Evolutionary conservation across 53 echinoderm and acorn worm genomes (phyloP).

Genomic region (Holothuria leucospilota): DNA sequence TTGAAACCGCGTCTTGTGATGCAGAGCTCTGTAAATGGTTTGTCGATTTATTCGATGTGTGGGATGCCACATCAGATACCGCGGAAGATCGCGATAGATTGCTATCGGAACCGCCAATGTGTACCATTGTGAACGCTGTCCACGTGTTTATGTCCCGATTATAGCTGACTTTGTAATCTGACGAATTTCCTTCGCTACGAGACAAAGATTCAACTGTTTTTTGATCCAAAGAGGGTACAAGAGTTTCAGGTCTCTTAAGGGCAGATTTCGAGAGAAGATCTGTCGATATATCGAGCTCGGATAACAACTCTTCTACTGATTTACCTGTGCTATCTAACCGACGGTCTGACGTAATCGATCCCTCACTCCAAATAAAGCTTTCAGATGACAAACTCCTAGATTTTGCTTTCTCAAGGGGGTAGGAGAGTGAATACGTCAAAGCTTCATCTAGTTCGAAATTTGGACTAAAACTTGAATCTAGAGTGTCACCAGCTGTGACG

Average conservation of each 20-base stretch:
- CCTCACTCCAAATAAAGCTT: conserved; percentile 51
- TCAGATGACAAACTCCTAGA: conserved; percentile 41
- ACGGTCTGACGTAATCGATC: conserved; percentile 36
- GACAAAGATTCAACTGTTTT: conserved; percentile 8
- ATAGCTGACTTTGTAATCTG: conserved; percentile 89
- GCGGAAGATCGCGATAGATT: conserved; percentile 38
- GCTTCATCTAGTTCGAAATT: conserved; percentile 46
- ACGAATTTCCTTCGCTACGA: conserved; percentile 68
- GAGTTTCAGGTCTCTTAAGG: conserved; percentile 41
- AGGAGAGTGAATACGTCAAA: conserved; percentile 26
- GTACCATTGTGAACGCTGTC: conserved; percentile 95
- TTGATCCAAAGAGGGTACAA: conserved; percentile 28
- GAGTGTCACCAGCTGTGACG: not conserved
- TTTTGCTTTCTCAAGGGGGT: conserved; percentile 27
- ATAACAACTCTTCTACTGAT: conserved; percentile 38
- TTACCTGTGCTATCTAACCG: conserved; percentile 28
- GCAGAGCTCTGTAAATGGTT: too few relatives aligned
- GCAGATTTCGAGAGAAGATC: conserved; percentile 20
- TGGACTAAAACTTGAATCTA: conserved; percentile 14
- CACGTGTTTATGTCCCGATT: conserved; percentile 92
- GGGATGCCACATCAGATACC: conserved; percentile 24
- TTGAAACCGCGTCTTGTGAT: too few relatives aligned
- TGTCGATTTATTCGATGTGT: conserved; percentile 31
- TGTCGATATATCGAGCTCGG: conserved; percentile 47
- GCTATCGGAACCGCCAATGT: conserved; percentile 74